A percentile compares a stretch with the other conserved stretches of the same genome.
phyloP scores from a whole-genome alignment of 92 coral and sea anemone species.

The Chrysogorgia sp. region DNA sequence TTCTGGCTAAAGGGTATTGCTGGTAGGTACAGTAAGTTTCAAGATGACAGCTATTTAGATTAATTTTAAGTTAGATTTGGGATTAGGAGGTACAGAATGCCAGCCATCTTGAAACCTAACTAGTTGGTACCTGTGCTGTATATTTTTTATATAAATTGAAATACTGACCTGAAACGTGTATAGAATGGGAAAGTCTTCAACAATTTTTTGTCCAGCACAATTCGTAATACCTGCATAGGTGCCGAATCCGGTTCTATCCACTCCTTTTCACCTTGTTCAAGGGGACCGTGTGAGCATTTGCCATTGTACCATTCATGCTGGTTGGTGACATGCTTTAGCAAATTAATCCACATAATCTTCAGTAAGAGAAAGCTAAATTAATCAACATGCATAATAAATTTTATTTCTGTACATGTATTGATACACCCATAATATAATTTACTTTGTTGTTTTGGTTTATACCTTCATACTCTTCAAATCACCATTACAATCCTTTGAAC shows the following conservation, averaged over 20 bases:
- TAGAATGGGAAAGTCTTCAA: slow-evolving; percentile 34
- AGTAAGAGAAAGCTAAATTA: no score
- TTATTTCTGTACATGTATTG: no score
- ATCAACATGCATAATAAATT: no score
- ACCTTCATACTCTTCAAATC: slow-evolving; percentile 36
- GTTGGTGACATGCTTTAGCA: slow-evolving; percentile 30
- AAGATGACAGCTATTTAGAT: no score
- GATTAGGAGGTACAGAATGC: no score
- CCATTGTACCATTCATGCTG: slow-evolving; percentile 43
- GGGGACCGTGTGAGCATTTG: slow-evolving; percentile 44
- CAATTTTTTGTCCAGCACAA: slow-evolving; percentile 6
- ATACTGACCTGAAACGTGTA: slow-evolving; percentile 3
- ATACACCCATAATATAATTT: no score
- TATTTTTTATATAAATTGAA: background rate
- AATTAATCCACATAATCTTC: slow-evolving; percentile 31
- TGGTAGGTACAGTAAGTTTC: background rate
- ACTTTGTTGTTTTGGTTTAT: no score
- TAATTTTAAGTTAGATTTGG: no score
- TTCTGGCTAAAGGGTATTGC: background rate
- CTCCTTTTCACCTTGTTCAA: slow-evolving; percentile 41
- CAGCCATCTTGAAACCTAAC: no score
- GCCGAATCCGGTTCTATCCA: slow-evolving; percentile 32
- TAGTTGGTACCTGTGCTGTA: no score
- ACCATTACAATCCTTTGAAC: slow-evolving; percentile 32
- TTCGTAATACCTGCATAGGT: slow-evolving; percentile 21